Conservation (phyloP, 2,888 invertebrate genomes). For the Polydrusus cervinus region DNA sequence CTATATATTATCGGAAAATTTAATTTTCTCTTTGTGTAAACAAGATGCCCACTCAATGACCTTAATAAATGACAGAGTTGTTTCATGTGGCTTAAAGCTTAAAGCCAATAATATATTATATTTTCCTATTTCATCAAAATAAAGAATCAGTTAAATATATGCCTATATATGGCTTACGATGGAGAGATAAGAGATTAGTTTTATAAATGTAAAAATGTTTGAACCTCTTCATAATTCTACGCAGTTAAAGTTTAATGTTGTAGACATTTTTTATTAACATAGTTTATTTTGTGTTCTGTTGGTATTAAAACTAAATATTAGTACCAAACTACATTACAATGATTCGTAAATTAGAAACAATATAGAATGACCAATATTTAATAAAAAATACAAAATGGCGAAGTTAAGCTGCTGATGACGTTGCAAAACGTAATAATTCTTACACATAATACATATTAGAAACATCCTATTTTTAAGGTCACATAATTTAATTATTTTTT, state of each 20-base stretch:
- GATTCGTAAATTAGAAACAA: neutral
- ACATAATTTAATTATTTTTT: no score
- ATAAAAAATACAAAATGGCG: conserved; percentile 7
- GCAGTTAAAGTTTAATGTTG: no score
- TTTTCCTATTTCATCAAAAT: neutral
- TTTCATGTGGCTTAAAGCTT: conserved; percentile 5
- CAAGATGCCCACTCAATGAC: conserved; percentile 36
- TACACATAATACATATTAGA: neutral
- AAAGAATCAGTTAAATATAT: no score
- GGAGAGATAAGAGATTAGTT: no score
- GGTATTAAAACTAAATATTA: neutral
- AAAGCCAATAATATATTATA: neutral
- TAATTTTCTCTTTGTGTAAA: conserved; percentile 21
- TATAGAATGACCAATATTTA: no score
- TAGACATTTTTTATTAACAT: no score
- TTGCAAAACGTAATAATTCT: neutral
- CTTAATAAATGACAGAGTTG: conserved; percentile 30
- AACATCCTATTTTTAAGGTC: no score
- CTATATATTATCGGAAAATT: neutral
- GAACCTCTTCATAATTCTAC: no score
- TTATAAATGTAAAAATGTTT: no score
- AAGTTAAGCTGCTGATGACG: conserved; percentile 2
- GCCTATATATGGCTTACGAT: no score
- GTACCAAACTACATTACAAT: neutral
- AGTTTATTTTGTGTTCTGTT: no score